These are phyloP conservation scores for Erynnis tages DNA, from an alignment of 2,888 invertebrate genomes.

Conservation along the genomic window DNA sequence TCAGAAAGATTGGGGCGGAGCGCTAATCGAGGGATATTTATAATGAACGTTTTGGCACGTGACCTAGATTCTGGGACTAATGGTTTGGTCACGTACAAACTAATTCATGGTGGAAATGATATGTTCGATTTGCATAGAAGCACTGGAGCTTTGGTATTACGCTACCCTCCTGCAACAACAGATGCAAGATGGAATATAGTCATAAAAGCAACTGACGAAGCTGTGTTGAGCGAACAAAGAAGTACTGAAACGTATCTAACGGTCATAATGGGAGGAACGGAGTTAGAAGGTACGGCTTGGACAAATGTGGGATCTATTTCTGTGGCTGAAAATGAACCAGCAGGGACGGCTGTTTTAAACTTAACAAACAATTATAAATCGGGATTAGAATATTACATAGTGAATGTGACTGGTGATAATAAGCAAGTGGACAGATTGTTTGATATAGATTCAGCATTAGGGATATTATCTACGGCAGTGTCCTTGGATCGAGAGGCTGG, in stretches of 20 bases:
- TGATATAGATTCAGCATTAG: constrained; percentile 93
- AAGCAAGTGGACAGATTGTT: constrained; percentile 93
- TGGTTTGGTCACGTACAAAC: constrained; percentile 94
- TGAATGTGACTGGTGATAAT: constrained; percentile 89
- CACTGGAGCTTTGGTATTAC: constrained; percentile 87
- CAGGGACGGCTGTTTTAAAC: constrained; percentile 91
- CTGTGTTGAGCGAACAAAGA: constrained; percentile 92
- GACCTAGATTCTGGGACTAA: constrained; percentile 96
- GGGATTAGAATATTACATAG: constrained; percentile 94
- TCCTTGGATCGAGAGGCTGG: constrained; percentile 92
- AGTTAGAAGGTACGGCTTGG: constrained; percentile 81
- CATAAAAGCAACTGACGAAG: constrained; percentile 95
- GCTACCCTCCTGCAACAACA: constrained; percentile 80
- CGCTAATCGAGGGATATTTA: constrained; percentile 82
- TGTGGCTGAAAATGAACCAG: constrained; percentile 94
- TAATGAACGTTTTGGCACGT: constrained; percentile 90
- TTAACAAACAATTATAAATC: constrained; percentile 86
- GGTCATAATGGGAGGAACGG: constrained; percentile 86
- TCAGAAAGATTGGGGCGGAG: constrained; percentile 72
- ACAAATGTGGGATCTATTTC: constrained; percentile 87
- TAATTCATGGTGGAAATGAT: constrained; percentile 89
- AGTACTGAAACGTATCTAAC: constrained; percentile 94
- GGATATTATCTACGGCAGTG: constrained; percentile 92
- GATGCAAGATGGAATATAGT: constrained; percentile 91
- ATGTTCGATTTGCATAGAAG: constrained; percentile 91